These are phyloP conservation scores for Cochlearius cochlearius DNA, from an alignment of 2,113 vertebrate species.

Conservation along the genomic window DNA sequence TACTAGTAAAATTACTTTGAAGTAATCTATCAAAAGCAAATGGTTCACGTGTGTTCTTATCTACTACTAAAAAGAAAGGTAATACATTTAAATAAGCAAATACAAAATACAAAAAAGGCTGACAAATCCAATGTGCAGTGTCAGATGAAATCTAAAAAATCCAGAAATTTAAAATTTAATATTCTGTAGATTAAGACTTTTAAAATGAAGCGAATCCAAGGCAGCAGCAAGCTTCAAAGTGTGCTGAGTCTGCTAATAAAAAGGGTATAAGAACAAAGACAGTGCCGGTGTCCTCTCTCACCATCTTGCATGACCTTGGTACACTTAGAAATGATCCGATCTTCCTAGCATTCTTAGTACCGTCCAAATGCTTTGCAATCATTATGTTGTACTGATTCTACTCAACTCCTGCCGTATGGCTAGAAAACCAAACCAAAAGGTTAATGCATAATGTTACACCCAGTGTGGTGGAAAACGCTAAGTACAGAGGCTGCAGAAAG, in stretches of 20 bases:
- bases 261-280: conserved; percentile 81
- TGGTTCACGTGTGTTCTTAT: conserved; percentile 70
- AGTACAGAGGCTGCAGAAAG: neutral
- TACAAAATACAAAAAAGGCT: conserved; percentile 92
- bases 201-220: conserved; percentile 76
- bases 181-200: conserved; percentile 82
- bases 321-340: conserved; percentile 69
- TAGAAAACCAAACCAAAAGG: conserved; percentile 63
- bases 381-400: conserved; percentile 93
- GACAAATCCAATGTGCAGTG: conserved; percentile 86
- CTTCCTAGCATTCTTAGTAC: conserved; percentile 63
- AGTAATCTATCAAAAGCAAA: conserved; percentile 81
- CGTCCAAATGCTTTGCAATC: conserved; percentile 48
- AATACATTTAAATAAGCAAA: conserved; percentile 87
- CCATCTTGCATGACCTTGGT: conserved; percentile 64
- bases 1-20: conserved; percentile 74
- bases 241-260: conserved; percentile 88
- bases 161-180: conserved; percentile 82
- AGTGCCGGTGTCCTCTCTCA: conserved; percentile 69
- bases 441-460: neutral
- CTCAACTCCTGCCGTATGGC: conserved; percentile 98
- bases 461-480: neutral
- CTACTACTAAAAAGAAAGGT: conserved; percentile 78
- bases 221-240: conserved; percentile 88
- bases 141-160: conserved; percentile 89